These are phyloP conservation scores for Mohoua ochrocephala DNA, from an alignment of 2,113 vertebrate genomes.

Conservation along the genomic window DNA sequence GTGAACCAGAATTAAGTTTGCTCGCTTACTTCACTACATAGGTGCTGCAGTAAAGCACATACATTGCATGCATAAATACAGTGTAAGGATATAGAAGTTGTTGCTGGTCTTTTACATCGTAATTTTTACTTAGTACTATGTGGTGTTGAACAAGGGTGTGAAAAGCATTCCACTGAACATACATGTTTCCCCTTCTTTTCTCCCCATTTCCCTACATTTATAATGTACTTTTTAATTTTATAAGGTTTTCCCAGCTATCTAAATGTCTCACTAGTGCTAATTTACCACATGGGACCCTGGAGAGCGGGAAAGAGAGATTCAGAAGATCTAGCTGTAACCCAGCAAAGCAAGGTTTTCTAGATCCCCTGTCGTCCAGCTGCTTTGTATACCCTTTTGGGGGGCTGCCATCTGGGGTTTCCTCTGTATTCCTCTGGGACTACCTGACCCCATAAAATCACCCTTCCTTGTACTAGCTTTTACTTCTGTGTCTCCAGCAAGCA, in stretches of 20 bases:
- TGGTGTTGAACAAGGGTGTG: not conserved
- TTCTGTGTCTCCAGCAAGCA: not conserved
- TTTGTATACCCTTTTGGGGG: not conserved
- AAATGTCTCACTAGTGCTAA: not conserved
- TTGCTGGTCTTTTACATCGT: not conserved
- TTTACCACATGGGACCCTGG: not conserved
- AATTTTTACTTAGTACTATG: not conserved
- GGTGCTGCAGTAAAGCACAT: not conserved
- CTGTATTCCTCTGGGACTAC: not conserved
- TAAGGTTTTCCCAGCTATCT: not conserved
- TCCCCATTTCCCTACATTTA: not conserved
- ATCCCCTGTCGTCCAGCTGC: accelerated
- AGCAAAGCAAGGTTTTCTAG: not conserved
- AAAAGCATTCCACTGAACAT: not conserved
- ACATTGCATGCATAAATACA: accelerated
- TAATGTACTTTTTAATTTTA: not conserved
- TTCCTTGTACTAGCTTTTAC: not conserved
- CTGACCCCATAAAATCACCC: not conserved
- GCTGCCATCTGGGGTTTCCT: not conserved
- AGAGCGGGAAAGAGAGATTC: not conserved
- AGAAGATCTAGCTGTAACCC: not conserved
- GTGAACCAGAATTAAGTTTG: not conserved
- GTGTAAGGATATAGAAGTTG: not conserved
- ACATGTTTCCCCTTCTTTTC: not conserved
- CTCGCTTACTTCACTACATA: not conserved